phyloP scores from a whole-genome alignment of 2,113 vertebrate genomes.

The Pavo muticus region DNA sequence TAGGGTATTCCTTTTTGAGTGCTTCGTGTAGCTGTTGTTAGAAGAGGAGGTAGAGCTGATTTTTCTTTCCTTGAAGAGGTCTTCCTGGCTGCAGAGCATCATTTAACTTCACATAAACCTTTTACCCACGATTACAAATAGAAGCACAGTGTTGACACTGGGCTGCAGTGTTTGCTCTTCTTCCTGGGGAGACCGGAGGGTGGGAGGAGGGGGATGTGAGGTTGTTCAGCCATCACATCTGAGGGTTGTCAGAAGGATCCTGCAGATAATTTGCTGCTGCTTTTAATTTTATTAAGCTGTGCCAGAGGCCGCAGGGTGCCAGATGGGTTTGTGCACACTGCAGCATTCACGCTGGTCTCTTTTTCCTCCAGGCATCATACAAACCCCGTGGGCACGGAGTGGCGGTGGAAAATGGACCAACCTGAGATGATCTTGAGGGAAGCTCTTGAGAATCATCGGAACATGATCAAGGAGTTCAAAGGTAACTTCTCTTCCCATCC shows the following conservation, averaged over 20 bases:
- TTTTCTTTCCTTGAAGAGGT: not conserved
- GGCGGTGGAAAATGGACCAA: conserved; percentile 96
- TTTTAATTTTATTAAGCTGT: not conserved
- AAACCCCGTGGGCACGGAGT: conserved; percentile 95
- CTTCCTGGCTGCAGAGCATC: not conserved
- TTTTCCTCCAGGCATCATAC: conserved; percentile 89
- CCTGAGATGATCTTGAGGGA: conserved; percentile 91
- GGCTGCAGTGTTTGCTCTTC: not conserved
- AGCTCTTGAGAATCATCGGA: conserved; percentile 89
- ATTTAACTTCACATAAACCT: not conserved
- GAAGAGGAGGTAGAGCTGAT: not conserved
- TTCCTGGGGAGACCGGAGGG: not conserved
- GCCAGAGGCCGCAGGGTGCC: accelerated
- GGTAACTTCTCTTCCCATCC: conserved; percentile 76
- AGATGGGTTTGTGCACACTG: not conserved
- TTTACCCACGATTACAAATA: not conserved
- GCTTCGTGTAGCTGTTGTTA: not conserved
- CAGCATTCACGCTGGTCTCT: not conserved
- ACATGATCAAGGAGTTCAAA: conserved; percentile 94
- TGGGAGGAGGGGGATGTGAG: not conserved
- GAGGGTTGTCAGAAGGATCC: not conserved
- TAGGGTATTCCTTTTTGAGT: not conserved
- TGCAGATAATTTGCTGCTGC: not conserved
- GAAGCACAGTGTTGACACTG: not conserved
- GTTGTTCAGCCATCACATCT: not conserved